A percentile compares a stretch with the other conserved stretches of the same genome.
Conservation (phyloP, 1,140 invertebrate genomes). For the Plutomurus gul region DNA sequence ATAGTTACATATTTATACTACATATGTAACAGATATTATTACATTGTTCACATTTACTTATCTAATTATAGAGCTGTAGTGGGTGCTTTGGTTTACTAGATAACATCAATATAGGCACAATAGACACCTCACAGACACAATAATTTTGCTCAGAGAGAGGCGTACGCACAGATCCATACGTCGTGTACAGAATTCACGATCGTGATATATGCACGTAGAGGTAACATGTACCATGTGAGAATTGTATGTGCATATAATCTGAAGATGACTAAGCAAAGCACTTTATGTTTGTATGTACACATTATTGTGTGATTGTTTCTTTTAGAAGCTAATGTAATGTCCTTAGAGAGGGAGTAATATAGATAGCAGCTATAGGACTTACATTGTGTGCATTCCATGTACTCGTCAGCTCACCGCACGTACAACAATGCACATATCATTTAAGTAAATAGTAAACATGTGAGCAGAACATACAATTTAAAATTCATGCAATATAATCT, state of each 20-base stretch:
- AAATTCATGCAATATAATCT: conserved; percentile 8
- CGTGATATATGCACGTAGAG: background rate
- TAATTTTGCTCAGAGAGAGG: too few relatives aligned
- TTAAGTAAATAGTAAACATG: conserved; percentile 9
- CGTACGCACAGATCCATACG: too few relatives aligned
- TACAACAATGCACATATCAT: background rate
- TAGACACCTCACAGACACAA: too few relatives aligned
- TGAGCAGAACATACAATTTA: background rate
- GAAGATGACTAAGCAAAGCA: conserved; percentile 14
- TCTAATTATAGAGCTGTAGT: too few relatives aligned
- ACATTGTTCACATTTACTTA: too few relatives aligned
- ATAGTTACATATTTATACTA: too few relatives aligned
- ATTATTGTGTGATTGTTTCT: background rate
- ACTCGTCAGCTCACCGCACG: too few relatives aligned
- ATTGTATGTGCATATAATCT: background rate
- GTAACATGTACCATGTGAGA: too few relatives aligned
- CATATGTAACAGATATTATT: too few relatives aligned
- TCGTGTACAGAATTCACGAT: too few relatives aligned
- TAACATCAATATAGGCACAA: too few relatives aligned
- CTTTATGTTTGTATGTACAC: background rate
- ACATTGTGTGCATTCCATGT: background rate
- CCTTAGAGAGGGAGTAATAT: background rate
- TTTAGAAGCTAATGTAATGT: background rate
- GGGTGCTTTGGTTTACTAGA: too few relatives aligned
- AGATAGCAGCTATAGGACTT: background rate